Evolutionary conservation across 1,140 invertebrate species (phyloP).

Genomic region (Xylocopa sonorina): DNA sequence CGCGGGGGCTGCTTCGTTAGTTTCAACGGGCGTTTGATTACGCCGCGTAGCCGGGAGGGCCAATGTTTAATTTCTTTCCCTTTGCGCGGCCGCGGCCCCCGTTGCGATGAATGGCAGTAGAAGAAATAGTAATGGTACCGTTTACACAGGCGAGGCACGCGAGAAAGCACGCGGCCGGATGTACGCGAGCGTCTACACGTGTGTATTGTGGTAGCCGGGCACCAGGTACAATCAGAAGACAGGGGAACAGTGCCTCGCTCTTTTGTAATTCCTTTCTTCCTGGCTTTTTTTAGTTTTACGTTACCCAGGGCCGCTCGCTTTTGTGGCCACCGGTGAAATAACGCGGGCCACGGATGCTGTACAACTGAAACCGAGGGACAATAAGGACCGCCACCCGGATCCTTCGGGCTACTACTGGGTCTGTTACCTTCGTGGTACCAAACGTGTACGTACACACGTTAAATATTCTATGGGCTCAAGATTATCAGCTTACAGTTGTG

Average conservation of each 20-base stretch:
- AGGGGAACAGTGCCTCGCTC: slow-evolving; percentile 23
- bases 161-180: not conserved
- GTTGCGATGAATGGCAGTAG: slow-evolving; percentile 58
- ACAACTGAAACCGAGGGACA: slow-evolving; percentile 21
- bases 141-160: slow-evolving; percentile 21
- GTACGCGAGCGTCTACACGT: not conserved
- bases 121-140: slow-evolving; percentile 61
- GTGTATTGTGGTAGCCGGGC: too few relatives aligned
- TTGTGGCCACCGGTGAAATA: slow-evolving; percentile 47
- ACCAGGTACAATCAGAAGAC: not conserved
- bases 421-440: not conserved
- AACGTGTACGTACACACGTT: too few relatives aligned
- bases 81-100: slow-evolving; percentile 33
- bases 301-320: slow-evolving; percentile 7
- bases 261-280: slow-evolving; percentile 54
- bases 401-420: not conserved
- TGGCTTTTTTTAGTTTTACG: slow-evolving; percentile 61
- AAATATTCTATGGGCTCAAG: too few relatives aligned
- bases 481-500: too few relatives aligned
- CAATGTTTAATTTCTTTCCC: slow-evolving; percentile 70
- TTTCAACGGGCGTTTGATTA: slow-evolving; percentile 65
- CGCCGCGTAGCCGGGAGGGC: slow-evolving; percentile 56
- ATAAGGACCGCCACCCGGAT: not conserved
- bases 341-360: slow-evolving; percentile 31
- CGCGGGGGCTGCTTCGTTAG: slow-evolving; percentile 31